Percentiles rank a stretch among this genome's conserved stretches.
Evolutionary conservation across 2,113 vertebrate species (phyloP).

Genomic region (Calidris pygmaea): DNA sequence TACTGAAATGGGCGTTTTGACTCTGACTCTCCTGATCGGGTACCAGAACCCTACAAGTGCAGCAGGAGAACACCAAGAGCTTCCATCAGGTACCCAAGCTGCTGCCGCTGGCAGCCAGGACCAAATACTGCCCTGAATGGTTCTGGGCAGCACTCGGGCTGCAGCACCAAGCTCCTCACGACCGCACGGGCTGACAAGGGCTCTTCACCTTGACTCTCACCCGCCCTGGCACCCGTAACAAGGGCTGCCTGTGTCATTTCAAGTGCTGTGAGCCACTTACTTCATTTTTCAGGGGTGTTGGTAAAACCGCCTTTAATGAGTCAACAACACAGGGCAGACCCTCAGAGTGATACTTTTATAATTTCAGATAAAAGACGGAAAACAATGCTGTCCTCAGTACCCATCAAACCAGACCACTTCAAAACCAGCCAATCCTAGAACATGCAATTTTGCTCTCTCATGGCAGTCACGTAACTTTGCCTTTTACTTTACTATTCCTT

Average conservation of each 20-base stretch:
- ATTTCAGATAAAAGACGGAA: not conserved
- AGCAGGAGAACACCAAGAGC: not conserved
- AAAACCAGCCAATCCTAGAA: not conserved
- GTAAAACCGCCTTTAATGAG: not conserved
- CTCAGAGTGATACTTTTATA: not conserved
- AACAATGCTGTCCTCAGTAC: not conserved
- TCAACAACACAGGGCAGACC: not conserved
- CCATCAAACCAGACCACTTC: not conserved
- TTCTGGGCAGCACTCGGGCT: too few species aligned
- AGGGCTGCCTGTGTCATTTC: not conserved
- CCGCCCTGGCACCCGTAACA: not conserved
- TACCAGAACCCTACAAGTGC: not conserved
- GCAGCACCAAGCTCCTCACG: not conserved
- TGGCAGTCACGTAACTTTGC: not conserved
- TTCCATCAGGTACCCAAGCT: accelerated
- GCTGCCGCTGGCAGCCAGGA: not conserved
- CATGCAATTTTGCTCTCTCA: not conserved
- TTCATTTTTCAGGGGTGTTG: not conserved
- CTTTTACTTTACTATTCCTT: constrained; percentile 1
- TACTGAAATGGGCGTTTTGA: not conserved
- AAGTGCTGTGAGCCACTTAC: not conserved
- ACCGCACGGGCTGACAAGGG: not conserved
- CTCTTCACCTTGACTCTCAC: not conserved
- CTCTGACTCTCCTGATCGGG: accelerated
- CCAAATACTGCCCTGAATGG: not conserved